Percentiles rank a stretch among this genome's conserved stretches.
phyloP scores from a whole-genome alignment of 2,113 vertebrate genomes.

The Nettapus auritus region DNA sequence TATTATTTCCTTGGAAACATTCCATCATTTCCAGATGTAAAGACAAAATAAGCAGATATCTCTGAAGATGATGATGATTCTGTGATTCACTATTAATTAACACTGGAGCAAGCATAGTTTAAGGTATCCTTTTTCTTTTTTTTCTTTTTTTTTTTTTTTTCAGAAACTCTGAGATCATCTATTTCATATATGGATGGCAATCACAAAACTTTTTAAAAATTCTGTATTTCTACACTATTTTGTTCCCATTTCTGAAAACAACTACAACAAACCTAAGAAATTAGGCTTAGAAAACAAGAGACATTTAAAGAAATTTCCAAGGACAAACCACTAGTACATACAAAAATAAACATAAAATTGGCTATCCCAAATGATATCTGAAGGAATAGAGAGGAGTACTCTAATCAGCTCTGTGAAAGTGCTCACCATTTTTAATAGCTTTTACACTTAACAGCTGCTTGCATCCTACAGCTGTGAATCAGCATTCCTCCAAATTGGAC shows the following conservation, averaged over 20 bases:
- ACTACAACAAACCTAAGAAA: background rate
- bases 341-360: constrained; percentile 34
- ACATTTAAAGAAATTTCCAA: constrained; percentile 27
- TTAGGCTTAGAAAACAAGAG: background rate
- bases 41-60: constrained; percentile 42
- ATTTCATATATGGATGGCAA: background rate
- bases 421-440: constrained; percentile 46
- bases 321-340: background rate
- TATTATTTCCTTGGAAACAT: constrained; percentile 33
- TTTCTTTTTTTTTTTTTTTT: background rate
- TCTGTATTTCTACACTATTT: background rate
- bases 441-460: constrained; percentile 24
- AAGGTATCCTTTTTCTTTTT: background rate
- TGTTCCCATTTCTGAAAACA: background rate
- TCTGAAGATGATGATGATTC: constrained; percentile 36
- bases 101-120: background rate
- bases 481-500: background rate
- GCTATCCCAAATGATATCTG: constrained; percentile 6
- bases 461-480: constrained; percentile 31
- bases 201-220: background rate
- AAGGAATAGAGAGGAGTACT: constrained; percentile 16
- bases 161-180: background rate
- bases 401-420: constrained; percentile 41
- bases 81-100: constrained; percentile 36
- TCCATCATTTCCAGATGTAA: constrained; percentile 41